phyloP scores from a whole-genome alignment of 2,113 vertebrate species.

The Cyanoramphus novaezelandiae region DNA sequence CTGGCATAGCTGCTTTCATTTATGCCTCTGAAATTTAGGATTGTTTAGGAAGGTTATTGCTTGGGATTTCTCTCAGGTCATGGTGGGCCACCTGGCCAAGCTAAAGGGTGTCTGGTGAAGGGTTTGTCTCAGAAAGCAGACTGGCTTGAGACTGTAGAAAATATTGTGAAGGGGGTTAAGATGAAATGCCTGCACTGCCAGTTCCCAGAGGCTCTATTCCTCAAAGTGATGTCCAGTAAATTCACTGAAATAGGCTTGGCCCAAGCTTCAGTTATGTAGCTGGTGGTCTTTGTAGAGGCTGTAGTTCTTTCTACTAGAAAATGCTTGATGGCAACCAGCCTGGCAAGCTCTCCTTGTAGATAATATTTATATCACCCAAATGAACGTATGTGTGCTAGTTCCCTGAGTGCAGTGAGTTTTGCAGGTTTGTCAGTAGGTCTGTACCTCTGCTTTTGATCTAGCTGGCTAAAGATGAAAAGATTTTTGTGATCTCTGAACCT shows the following conservation, averaged over 20 bases:
- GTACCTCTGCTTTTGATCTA: not conserved
- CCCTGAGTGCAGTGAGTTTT: not conserved
- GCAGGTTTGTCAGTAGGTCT: not conserved
- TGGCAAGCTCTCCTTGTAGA: not conserved
- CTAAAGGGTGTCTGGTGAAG: not conserved
- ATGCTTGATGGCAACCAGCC: not conserved
- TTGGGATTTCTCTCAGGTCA: not conserved
- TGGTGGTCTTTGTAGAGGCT: not conserved
- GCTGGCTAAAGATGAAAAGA: not conserved
- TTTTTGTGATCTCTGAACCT: not conserved
- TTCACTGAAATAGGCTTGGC: not conserved
- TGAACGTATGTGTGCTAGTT: not conserved
- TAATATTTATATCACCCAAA: not conserved
- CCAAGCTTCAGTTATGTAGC: not conserved
- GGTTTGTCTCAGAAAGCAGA: not conserved
- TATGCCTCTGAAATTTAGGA: not conserved
- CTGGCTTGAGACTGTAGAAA: not conserved
- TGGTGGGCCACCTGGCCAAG: not conserved
- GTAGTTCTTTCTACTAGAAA: not conserved
- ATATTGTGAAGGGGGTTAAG: not conserved
- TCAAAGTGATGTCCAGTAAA: not conserved
- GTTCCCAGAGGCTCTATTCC: not conserved
- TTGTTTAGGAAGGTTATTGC: not conserved
- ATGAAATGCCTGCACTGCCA: not conserved
- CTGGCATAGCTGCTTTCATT: not conserved